These are phyloP conservation scores for Telenomus remus DNA, from an alignment of 1,140 invertebrate species.

Conservation along the genomic window DNA sequence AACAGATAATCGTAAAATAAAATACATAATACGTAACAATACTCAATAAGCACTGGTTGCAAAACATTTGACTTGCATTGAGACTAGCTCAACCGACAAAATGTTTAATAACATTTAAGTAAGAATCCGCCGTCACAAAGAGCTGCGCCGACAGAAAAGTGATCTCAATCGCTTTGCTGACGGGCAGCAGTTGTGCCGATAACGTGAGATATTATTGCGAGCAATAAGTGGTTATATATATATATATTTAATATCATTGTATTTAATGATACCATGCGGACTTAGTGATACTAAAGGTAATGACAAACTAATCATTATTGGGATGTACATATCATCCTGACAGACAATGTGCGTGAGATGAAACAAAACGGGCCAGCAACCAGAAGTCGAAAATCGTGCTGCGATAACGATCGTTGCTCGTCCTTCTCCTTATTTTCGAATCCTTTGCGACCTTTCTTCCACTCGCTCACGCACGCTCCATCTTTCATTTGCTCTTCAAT, in stretches of 20 bases:
- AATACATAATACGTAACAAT: constrained; percentile 57
- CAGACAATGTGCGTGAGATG: constrained; percentile 24
- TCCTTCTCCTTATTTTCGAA: constrained; percentile 7
- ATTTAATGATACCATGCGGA: constrained; percentile 56
- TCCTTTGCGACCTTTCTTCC: constrained; percentile 31
- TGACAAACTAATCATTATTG: constrained; percentile 45
- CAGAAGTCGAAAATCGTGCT: constrained; percentile 18
- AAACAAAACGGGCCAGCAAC: constrained; percentile 24
- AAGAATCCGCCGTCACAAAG: neutral
- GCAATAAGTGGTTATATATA: constrained; percentile 68
- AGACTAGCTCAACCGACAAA: constrained; percentile 58
- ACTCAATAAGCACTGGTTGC: constrained; percentile 61
- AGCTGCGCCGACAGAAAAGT: too few relatives aligned
- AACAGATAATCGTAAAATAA: constrained; percentile 48
- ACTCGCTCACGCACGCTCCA: constrained; percentile 21
- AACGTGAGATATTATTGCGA: constrained; percentile 65
- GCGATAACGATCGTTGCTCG: constrained; percentile 22
- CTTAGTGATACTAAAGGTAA: constrained; percentile 59
- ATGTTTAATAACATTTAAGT: constrained; percentile 35
- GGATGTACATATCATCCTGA: constrained; percentile 47
- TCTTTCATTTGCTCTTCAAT: constrained; percentile 37
- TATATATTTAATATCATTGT: too few relatives aligned
- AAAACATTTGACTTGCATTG: constrained; percentile 56
- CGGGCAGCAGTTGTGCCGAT: constrained; percentile 11
- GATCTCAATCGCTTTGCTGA: too few relatives aligned